Evolutionary conservation across 2,113 vertebrate genomes (phyloP), one percentile per base, ranked within the genome.

Genomic region (Scomber colias): DNA sequence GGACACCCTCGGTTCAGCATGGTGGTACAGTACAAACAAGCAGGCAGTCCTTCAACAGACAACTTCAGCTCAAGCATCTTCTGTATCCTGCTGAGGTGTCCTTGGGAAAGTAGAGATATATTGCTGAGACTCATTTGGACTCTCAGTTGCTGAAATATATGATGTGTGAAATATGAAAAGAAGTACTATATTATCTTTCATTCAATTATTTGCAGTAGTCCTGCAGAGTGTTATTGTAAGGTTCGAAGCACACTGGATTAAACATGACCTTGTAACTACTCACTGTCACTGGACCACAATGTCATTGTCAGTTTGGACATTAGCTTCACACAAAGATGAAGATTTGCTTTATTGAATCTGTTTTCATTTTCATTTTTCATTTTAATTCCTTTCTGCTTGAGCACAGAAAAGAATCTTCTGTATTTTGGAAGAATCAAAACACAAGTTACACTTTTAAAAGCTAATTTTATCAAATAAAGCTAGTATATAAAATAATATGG

Each of bases 71-170:
- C 16, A 59, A 68, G 66, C 27, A 56, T 24, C 44, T 30, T 30
- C 40, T n/a, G 15, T 11, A 48, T 64, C 27, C 46, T 19, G 31
- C 62, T 70, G 63, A 35, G 54, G 35, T 1, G 14, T 74, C 78
- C 65, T 66, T 65, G 57, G 61, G 48, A 77, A 55, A 24, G 14
- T 31, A 4, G 21, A 67, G 27, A 16, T 64, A n/a, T 35, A 16
- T 46, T 30, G n/a, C 54, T 2, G 7, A 40, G 35, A 9, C 7
- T 40, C 35, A 40, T 9, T 40, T 2, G 9, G 35, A 40, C 7
- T 40, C 6, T 40, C 35, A 40, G 35, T 7, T 40, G 35, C 35
- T 9, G 35, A 7, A 40, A 40, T 27, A 40, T 40, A 5, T 30
- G n/a, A 64, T 27, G 48, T 24, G 12, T 19, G 5, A 50, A 40